Evolutionary conservation across 2,888 invertebrate species (phyloP).

Genomic region (Acheta domesticus): DNA sequence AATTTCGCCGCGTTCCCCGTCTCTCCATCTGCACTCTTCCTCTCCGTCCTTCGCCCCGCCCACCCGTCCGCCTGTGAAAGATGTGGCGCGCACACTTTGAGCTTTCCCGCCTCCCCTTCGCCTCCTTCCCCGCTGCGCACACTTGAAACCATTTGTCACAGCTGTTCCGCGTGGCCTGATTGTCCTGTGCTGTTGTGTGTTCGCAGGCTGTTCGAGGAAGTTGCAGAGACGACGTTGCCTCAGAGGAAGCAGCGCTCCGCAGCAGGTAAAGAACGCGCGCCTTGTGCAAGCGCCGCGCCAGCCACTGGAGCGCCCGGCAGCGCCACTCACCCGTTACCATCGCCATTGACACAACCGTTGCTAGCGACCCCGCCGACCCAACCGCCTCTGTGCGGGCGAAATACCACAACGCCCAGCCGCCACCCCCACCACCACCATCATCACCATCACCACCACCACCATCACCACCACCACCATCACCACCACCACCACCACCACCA

Average conservation of each 20-base stretch:
- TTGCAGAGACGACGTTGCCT: not conserved
- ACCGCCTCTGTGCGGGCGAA: no score
- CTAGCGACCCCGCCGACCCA: no score
- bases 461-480: no score
- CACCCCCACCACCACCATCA: no score
- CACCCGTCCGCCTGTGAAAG: not conserved
- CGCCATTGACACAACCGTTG: no score
- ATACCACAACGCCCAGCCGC: no score
- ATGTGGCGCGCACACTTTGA: not conserved
- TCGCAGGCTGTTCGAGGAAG: slow-evolving; percentile 1
- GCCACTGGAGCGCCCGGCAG: not conserved
- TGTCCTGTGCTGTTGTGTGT: not conserved
- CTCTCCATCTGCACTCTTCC: not conserved
- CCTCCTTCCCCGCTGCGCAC: not conserved
- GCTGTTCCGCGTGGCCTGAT: not conserved
- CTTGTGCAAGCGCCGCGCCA: not conserved
- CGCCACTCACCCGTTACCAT: not conserved
- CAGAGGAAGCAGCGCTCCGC: not conserved
- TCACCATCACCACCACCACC: no score
- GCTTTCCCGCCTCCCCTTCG: not conserved
- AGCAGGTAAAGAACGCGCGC: not conserved
- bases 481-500: no score
- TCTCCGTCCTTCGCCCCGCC: not conserved
- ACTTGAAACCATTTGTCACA: not conserved
- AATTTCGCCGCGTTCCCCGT: not conserved